phyloP scores from a whole-genome alignment of 2,797 vertebrate species.

The Threskiornis aethiopicus region DNA sequence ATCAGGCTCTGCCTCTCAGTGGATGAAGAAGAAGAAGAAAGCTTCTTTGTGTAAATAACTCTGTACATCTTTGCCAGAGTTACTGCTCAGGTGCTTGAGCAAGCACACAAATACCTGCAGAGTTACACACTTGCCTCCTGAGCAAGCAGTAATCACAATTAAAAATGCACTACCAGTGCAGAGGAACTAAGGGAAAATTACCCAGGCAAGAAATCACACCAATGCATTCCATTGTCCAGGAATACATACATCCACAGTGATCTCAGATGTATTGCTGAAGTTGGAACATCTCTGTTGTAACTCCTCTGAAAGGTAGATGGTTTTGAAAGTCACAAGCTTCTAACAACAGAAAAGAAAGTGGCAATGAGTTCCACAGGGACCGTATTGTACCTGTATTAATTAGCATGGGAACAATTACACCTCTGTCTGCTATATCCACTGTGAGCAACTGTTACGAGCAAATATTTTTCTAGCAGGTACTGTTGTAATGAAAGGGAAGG shows the following conservation, averaged over 20 bases:
- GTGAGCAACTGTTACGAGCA: not conserved
- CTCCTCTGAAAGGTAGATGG: not conserved
- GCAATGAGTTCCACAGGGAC: not conserved
- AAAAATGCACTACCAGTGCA: rapidly evolving
- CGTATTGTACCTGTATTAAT: not conserved
- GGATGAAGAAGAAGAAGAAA: not conserved
- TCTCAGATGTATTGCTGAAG: not conserved
- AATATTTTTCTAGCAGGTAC: not conserved
- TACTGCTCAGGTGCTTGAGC: not conserved
- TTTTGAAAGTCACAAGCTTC: not conserved
- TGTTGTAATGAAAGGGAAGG: not conserved
- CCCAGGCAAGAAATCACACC: not conserved
- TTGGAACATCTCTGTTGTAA: not conserved
- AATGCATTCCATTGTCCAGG: not conserved
- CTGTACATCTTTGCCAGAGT: not conserved
- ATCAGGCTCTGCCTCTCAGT: not conserved
- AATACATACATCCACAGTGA: not conserved
- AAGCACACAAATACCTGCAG: not conserved
- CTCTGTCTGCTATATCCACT: not conserved
- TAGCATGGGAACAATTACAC: not conserved
- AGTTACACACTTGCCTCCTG: not conserved
- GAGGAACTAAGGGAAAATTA: not conserved
- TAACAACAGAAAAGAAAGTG: not conserved
- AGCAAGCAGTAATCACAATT: not conserved
- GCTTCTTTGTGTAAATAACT: not conserved